A percentile compares a stretch with the other conserved stretches of the same genome.
These are phyloP conservation scores for Bovichtus diacanthus DNA, from an alignment of 2,797 vertebrate genomes.

Conservation along the genomic window DNA sequence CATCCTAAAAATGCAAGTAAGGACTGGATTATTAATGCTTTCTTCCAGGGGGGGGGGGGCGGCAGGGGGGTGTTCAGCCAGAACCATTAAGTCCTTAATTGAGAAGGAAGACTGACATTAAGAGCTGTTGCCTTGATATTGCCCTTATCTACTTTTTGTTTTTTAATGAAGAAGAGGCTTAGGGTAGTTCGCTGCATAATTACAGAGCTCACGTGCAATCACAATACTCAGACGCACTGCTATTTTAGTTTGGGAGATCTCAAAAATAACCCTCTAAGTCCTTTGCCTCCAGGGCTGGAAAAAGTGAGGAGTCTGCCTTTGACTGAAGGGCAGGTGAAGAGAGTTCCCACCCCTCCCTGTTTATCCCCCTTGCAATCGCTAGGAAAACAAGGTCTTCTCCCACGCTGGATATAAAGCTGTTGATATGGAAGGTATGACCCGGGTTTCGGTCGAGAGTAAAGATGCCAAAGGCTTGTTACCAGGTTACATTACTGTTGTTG, in stretches of 20 bases:
- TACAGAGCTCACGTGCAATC: constrained; percentile 60
- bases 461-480: constrained; percentile 86
- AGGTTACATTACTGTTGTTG: constrained; percentile 88
- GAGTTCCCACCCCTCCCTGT: constrained; percentile 79
- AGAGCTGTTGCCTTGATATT: constrained; percentile 80
- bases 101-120: constrained; percentile 85
- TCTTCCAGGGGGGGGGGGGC: constrained; percentile 82
- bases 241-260: constrained; percentile 79
- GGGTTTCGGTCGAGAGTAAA: constrained; percentile 82
- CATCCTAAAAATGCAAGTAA: constrained; percentile 83
- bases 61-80: too few species aligned
- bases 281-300: constrained; percentile 81
- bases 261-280: constrained; percentile 81
- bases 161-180: constrained; percentile 79
- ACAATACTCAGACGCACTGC: constrained; percentile 59
- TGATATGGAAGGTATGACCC: constrained; percentile 85
- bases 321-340: constrained; percentile 82
- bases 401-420: constrained; percentile 70
- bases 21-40: constrained; percentile 84
- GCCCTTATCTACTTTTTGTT: constrained; percentile 70
- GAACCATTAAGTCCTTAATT: constrained; percentile 87
- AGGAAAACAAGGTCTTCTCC: constrained; percentile 84
- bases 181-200: constrained; percentile 58
- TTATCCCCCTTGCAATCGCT: constrained; percentile 68
- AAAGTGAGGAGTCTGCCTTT: constrained; percentile 81